Evolutionary conservation across 1,140 invertebrate genomes (phyloP).

Genomic region (Gyrodactylus bullatarudis): DNA sequence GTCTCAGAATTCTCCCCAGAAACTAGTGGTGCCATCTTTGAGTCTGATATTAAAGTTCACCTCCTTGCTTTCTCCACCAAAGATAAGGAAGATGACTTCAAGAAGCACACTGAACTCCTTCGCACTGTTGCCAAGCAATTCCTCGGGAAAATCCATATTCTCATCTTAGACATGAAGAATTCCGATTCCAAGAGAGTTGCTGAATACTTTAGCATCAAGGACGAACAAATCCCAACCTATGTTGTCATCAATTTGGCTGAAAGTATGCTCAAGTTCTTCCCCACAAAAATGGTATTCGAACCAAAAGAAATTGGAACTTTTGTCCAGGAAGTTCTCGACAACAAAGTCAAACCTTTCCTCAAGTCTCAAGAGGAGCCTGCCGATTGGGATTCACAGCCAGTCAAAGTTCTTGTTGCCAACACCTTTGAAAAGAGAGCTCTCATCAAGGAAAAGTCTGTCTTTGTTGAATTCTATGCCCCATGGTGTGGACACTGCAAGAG

Average conservation of each 20-base stretch:
- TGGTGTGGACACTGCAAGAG: slow-evolving; percentile 49
- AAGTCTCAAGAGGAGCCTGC: slow-evolving; percentile 62
- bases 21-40: slow-evolving; percentile 42
- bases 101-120: slow-evolving; percentile 29
- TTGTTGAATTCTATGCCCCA: slow-evolving; percentile 84
- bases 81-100: slow-evolving; percentile 30
- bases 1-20: slow-evolving; percentile 71
- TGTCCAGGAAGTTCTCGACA: slow-evolving; percentile 44
- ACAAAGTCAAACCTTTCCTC: slow-evolving; percentile 49
- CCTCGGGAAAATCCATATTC: slow-evolving; percentile 34
- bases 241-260: slow-evolving; percentile 61
- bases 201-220: slow-evolving; percentile 86
- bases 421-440: slow-evolving; percentile 67
- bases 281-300: slow-evolving; percentile 34
- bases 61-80: slow-evolving; percentile 61
- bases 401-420: slow-evolving; percentile 51
- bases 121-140: slow-evolving; percentile 38
- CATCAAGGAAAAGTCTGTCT: slow-evolving; percentile 46
- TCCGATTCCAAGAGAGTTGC: slow-evolving; percentile 68
- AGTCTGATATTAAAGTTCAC: slow-evolving; percentile 69
- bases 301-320: slow-evolving; percentile 42
- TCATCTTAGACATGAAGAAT: slow-evolving; percentile 60
- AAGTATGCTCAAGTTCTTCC: slow-evolving; percentile 84
- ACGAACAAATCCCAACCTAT: slow-evolving; percentile 50
- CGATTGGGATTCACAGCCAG: slow-evolving; percentile 45